A percentile compares a stretch with the other conserved stretches of the same genome.
Evolutionary conservation across 2,888 invertebrate genomes (phyloP).

Genomic region (Cerceris ruficornis): DNA sequence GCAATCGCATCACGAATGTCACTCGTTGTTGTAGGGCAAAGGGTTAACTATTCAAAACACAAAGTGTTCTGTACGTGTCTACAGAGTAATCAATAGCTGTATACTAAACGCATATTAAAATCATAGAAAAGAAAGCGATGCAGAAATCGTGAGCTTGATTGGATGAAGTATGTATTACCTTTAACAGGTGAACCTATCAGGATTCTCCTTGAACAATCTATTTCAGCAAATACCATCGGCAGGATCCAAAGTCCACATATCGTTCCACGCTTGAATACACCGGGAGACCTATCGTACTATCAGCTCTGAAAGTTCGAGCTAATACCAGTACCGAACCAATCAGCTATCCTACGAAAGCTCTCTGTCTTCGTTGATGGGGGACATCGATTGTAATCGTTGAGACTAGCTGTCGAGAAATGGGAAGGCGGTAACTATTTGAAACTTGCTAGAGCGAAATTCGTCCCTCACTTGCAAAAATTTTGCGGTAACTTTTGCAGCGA

Average conservation of each 20-base stretch:
- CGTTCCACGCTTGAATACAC: conserved; percentile 58
- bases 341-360: conserved; percentile 35
- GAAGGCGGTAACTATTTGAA: background rate
- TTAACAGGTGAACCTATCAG: conserved; percentile 36
- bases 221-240: conserved; percentile 58
- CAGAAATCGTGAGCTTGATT: conserved; percentile 11
- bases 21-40: no score
- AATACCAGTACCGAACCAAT: conserved; percentile 66
- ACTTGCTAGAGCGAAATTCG: background rate
- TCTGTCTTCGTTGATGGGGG: conserved; percentile 28
- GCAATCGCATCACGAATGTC: no score
- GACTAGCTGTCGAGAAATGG: background rate
- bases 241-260: conserved; percentile 66
- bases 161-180: conserved; percentile 29
- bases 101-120: background rate
- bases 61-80: no score
- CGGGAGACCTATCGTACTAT: conserved; percentile 30
- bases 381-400: conserved; percentile 27
- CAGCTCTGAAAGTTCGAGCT: conserved; percentile 57
- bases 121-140: background rate
- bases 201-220: conserved; percentile 57
- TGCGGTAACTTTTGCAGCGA: background rate
- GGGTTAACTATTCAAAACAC: no score
- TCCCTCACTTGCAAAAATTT: background rate
- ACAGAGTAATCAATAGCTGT: no score